Percentiles rank a stretch among this genome's conserved stretches.
Conservation (phyloP, 2,888 invertebrate species). For the Xestoiulus laeticollis region DNA sequence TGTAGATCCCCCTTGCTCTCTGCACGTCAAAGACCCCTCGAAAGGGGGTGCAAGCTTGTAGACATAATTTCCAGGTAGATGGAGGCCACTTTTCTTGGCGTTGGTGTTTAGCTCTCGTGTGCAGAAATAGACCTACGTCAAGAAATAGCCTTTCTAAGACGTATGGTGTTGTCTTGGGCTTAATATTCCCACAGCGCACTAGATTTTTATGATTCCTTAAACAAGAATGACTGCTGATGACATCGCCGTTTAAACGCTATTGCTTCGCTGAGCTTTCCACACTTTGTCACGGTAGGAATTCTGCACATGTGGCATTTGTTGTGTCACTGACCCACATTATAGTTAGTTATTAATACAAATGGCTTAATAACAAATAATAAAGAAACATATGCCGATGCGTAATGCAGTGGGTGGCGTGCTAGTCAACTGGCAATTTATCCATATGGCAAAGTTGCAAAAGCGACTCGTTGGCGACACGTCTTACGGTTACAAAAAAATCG, state of each 20-base stretch:
- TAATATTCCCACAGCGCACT: too few species aligned
- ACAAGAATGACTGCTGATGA: too few species aligned
- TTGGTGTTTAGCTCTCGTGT: too few species aligned
- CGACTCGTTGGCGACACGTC: background rate
- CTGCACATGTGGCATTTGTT: constrained; percentile 9
- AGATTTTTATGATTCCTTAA: too few species aligned
- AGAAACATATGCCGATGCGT: background rate
- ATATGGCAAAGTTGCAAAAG: background rate
- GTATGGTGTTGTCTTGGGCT: too few species aligned
- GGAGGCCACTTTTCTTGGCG: too few species aligned
- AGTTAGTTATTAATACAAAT: background rate
- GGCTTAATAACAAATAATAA: background rate
- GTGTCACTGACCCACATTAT: constrained; percentile 15
- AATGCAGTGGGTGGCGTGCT: background rate
- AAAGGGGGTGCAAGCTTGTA: too few species aligned
- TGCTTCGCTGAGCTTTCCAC: background rate
- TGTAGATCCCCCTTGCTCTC: too few species aligned
- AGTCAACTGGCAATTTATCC: background rate
- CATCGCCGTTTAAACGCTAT: background rate
- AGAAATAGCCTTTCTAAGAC: too few species aligned
- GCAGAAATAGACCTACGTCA: too few species aligned
- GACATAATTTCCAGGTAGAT: too few species aligned
- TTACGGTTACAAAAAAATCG: background rate
- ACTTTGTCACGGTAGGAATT: background rate
- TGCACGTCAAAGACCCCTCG: too few species aligned